Percentiles rank a stretch among this genome's conserved stretches.
phyloP scores from a whole-genome alignment of 2,888 invertebrate genomes.

The Griposia aprilina region DNA sequence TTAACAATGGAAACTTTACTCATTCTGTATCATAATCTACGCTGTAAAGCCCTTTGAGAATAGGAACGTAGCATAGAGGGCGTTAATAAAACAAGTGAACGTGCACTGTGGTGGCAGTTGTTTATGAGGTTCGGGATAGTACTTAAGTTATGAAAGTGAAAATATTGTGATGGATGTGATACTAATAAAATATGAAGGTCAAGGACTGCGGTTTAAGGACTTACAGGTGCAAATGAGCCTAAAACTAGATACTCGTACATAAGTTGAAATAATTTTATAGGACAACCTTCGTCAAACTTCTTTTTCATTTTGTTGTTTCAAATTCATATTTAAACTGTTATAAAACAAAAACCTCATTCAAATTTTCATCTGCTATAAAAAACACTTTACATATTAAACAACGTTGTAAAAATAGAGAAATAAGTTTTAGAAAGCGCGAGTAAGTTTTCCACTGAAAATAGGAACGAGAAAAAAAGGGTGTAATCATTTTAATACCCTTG shows the following conservation, averaged over 20 bases:
- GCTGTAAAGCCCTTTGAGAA: slow-evolving; percentile 64
- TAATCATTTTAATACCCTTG: slow-evolving; percentile 61
- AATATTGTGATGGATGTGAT: slow-evolving; percentile 10
- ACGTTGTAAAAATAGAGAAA: slow-evolving; percentile 44
- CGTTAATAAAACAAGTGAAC: slow-evolving; percentile 43
- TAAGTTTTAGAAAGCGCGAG: slow-evolving; percentile 24
- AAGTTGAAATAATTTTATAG: background rate
- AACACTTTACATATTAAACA: slow-evolving; percentile 55
- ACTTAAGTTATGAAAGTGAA: slow-evolving; percentile 10
- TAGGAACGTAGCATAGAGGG: slow-evolving; percentile 32
- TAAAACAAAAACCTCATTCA: slow-evolving; percentile 10
- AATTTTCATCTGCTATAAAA: slow-evolving; percentile 26
- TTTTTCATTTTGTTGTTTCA: background rate
- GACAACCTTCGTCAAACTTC: background rate
- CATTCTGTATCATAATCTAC: slow-evolving; percentile 75
- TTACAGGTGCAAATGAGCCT: background rate
- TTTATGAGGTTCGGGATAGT: background rate
- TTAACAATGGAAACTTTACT: slow-evolving; percentile 77
- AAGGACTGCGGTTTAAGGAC: background rate
- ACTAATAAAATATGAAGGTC: background rate
- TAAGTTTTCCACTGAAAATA: slow-evolving; percentile 29
- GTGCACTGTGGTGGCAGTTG: background rate
- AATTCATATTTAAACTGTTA: slow-evolving; percentile 6
- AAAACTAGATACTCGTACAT: background rate
- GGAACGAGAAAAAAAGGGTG: slow-evolving; percentile 26